A percentile compares a stretch with the other conserved stretches of the same genome.
Evolutionary conservation across 2,113 vertebrate species (phyloP).

Genomic region (Otolemur garnettii): DNA sequence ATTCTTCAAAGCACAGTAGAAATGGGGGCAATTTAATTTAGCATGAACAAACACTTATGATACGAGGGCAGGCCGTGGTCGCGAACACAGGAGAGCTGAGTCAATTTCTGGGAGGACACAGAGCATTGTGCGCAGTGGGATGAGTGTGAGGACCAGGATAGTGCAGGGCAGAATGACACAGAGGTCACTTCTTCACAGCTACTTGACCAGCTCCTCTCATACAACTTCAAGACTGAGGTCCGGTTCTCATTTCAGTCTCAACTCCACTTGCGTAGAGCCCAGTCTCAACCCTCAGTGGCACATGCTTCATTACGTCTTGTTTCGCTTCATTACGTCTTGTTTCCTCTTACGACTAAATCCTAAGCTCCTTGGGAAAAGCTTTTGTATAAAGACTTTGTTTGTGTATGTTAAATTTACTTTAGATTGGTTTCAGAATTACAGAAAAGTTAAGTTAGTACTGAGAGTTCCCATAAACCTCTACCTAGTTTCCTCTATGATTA

Average conservation of each 20-base stretch:
- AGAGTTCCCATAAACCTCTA: background rate
- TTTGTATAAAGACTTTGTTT: background rate
- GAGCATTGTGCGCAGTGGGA: no score
- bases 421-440: background rate
- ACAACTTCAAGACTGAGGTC: background rate
- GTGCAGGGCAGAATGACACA: background rate
- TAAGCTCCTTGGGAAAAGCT: background rate
- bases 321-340: background rate
- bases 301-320: background rate
- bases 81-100: background rate
- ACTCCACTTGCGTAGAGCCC: background rate
- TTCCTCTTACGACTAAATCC: slow-evolving; percentile 10
- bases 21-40: background rate
- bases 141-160: fast-evolving
- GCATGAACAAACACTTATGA: background rate
- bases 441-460: background rate
- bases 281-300: background rate
- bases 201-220: background rate
- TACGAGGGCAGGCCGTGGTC: fast-evolving
- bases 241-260: background rate
- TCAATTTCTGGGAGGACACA: background rate
- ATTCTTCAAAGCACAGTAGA: background rate
- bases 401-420: slow-evolving; percentile 13
- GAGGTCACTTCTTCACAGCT: background rate
- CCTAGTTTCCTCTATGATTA: background rate